Evolutionary conservation across 2,888 invertebrate species (phyloP).

Genomic region (Branchellion lobata): DNA sequence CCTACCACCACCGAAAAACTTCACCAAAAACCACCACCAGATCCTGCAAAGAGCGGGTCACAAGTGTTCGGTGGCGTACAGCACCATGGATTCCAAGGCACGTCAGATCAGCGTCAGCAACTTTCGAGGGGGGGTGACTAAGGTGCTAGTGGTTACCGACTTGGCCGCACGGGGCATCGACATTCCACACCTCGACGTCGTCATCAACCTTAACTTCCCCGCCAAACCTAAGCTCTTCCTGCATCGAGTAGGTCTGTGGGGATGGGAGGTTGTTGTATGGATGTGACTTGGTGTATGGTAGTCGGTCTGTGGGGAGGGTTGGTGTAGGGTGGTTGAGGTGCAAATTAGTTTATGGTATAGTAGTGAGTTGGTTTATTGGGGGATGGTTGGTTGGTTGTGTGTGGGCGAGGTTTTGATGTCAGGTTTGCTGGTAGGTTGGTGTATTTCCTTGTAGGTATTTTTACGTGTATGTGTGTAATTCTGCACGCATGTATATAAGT

Average conservation of each 20-base stretch:
- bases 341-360: no score
- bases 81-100: conserved; percentile 88
- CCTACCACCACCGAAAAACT: no score
- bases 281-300: neutral
- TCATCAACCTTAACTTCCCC: conserved; percentile 95
- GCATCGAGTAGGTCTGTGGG: conserved; percentile 85
- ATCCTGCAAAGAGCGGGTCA: conserved; percentile 71
- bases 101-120: conserved; percentile 86
- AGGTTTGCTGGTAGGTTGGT: no score
- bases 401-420: no score
- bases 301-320: no score
- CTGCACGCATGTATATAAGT: no score
- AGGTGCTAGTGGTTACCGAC: conserved; percentile 90
- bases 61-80: conserved; percentile 81
- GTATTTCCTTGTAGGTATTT: no score
- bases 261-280: no score
- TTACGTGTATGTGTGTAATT: no score
- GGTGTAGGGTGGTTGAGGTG: no score
- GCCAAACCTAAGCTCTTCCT: conserved; percentile 94
- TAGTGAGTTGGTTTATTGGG: neutral
- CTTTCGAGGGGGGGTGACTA: conserved; percentile 68
- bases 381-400: no score
- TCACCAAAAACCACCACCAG: no score
- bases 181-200: conserved; percentile 89
- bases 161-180: conserved; percentile 97